Evolutionary conservation across 2,797 vertebrate genomes (phyloP).

Genomic region (Danionella dracula): DNA sequence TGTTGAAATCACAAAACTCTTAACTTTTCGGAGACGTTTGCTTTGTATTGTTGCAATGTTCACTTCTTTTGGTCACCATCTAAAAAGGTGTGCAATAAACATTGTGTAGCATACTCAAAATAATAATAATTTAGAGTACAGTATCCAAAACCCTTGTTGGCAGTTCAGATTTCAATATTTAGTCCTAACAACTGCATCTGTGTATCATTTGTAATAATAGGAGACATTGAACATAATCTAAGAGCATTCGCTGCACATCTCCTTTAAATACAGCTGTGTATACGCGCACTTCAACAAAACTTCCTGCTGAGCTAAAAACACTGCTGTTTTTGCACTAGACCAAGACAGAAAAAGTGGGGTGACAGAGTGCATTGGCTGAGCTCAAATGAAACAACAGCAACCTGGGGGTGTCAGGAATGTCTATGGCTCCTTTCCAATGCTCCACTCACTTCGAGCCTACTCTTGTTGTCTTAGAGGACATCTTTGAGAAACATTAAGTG

Average conservation of each 20-base stretch:
- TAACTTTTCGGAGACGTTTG: too few relatives aligned
- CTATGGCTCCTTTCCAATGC: constrained; percentile 65
- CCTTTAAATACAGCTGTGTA: constrained; percentile 41
- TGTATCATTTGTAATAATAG: too few relatives aligned
- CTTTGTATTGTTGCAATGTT: too few relatives aligned
- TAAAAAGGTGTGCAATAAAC: too few relatives aligned
- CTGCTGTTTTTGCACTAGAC: constrained; percentile 39
- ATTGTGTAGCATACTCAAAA: too few relatives aligned
- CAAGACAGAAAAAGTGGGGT: constrained; percentile 56
- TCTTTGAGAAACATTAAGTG: constrained; percentile 50
- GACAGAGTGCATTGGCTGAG: constrained; percentile 75
- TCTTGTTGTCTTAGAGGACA: constrained; percentile 71
- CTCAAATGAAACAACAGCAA: constrained; percentile 76
- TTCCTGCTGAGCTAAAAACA: constrained; percentile 39
- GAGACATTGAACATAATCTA: not conserved
- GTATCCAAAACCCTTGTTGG: too few relatives aligned
- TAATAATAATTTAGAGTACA: too few relatives aligned
- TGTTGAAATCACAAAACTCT: too few relatives aligned
- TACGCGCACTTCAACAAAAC: constrained; percentile 35
- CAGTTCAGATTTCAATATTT: too few relatives aligned
- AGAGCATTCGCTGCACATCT: not conserved
- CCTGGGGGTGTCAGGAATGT: constrained; percentile 74
- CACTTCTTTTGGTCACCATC: too few relatives aligned
- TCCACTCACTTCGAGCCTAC: constrained; percentile 65
- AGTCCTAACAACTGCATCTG: too few relatives aligned